phyloP scores from a whole-genome alignment of 2,888 invertebrate genomes.

The Marronus borbonicus region DNA sequence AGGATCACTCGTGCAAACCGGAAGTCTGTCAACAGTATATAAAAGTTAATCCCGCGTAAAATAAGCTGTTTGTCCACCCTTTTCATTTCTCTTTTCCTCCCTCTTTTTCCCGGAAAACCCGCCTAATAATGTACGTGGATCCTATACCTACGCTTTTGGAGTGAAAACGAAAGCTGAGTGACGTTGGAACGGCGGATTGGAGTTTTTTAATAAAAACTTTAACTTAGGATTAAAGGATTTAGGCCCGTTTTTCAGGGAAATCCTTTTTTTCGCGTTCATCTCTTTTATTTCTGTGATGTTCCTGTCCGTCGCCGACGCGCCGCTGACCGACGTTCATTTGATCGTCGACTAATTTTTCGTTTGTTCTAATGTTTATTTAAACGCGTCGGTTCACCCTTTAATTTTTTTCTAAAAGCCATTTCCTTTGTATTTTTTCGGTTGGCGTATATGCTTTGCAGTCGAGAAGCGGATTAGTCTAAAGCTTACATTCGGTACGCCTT shows the following conservation, averaged over 20 bases:
- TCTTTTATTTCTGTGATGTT: constrained; percentile 43
- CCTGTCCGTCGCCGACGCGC: background rate
- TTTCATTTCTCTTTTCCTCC: constrained; percentile 45
- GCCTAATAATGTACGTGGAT: constrained; percentile 27
- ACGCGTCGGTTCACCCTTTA: constrained; percentile 29
- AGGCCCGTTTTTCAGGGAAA: constrained; percentile 24
- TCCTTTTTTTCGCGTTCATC: constrained; percentile 30
- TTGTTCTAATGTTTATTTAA: constrained; percentile 45
- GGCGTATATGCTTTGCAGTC: background rate
- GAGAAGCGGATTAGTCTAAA: background rate
- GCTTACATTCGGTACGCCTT: background rate
- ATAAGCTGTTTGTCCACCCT: constrained; percentile 65
- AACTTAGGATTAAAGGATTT: constrained; percentile 51
- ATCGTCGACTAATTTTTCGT: constrained; percentile 44
- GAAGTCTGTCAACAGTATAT: constrained; percentile 69
- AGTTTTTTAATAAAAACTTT: constrained; percentile 51
- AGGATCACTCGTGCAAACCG: constrained; percentile 55
- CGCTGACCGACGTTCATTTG: constrained; percentile 34
- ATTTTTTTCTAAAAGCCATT: constrained; percentile 19
- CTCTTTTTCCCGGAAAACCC: constrained; percentile 30
- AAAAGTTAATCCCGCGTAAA: constrained; percentile 68
- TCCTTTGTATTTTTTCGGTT: constrained; percentile 18
- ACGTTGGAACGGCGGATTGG: constrained; percentile 46
- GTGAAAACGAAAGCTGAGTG: constrained; percentile 42
- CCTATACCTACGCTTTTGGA: background rate